Evolutionary conservation across 2,797 vertebrate species (phyloP), one percentile per base, ranked within the genome.

Genomic region (Channa striata): DNA sequence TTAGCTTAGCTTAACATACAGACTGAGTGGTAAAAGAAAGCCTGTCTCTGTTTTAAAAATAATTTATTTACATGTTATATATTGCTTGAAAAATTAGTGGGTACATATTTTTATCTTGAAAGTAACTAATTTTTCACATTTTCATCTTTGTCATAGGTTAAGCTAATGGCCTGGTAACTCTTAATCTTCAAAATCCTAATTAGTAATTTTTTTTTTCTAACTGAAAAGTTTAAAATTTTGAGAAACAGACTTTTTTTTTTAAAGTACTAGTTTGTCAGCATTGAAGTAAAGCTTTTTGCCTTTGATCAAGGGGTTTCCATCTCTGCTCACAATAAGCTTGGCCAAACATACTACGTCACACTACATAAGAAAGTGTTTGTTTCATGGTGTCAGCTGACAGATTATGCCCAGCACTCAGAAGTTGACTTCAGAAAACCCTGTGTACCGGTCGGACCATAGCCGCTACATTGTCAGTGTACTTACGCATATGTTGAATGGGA

Each of bases 391-490:
- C 9, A 56, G 6, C 25, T 12, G 21, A 10, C 1, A 4, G 25
- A 54, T 40, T 33, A 14, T 12, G 6, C 40, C 47, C 19, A 39
- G 11, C 36, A 2, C 14, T 33, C 42, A 66, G 40, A 64, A 12
- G 0, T 7, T 21, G 20, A 20, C 50, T 13, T 2, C 53, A 21
- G 44, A 21, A 60, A 59, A 43, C 6, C 23, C 63, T 21, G 14
- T 68, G 5, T 42, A 44, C 46, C 56, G 57, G 56, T 85, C 36
- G 6, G 68, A 70, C 67, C 80, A 72, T 65, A 73, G 60, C 44
- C 21, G 63, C 59, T 57, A 60, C 51, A 17, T 68, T 42, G 23
- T 81, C 72, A 57, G 54, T 59, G 50, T 72, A 72, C 42, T 40
- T 58, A 17, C 80, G 39, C 62, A 75, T 36, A 33, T 14, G 48